Conservation (phyloP, 2,888 invertebrate species). For the Tenthredo distinguenda region DNA sequence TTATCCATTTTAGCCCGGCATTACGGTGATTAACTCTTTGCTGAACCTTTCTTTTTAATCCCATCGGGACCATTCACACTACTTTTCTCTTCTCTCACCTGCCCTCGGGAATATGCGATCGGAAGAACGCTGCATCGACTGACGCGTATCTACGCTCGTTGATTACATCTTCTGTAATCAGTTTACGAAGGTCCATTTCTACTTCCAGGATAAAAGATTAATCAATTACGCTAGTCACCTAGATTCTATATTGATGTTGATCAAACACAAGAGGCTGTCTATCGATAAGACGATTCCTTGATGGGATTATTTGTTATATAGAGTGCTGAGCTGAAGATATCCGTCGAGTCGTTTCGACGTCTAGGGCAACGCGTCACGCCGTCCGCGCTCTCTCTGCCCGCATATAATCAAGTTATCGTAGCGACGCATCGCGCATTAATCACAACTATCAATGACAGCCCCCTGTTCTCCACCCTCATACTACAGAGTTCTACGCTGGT, state of each 20-base stretch:
- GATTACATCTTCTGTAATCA: neutral
- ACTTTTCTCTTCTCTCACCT: slow-evolving; percentile 1
- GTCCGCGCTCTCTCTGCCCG: slow-evolving; percentile 57
- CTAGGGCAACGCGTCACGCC: neutral
- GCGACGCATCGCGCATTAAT: slow-evolving; percentile 71
- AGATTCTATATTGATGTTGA: neutral
- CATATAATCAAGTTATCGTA: slow-evolving; percentile 74
- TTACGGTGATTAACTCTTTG: slow-evolving; percentile 50
- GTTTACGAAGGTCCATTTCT: neutral
- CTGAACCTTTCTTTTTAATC: slow-evolving; percentile 47
- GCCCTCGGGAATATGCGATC: neutral
- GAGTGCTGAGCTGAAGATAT: neutral
- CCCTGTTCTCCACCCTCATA: slow-evolving; percentile 46
- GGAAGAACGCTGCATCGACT: neutral
- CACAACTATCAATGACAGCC: slow-evolving; percentile 76
- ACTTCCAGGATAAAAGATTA: neutral
- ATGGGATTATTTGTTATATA: slow-evolving; percentile 27
- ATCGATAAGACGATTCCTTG: slow-evolving; percentile 11
- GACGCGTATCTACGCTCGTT: neutral
- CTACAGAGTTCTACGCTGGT: slow-evolving; percentile 27
- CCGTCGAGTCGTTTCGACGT: slow-evolving; percentile 1
- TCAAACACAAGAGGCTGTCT: neutral
- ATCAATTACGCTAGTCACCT: neutral
- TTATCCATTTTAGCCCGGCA: slow-evolving; percentile 37
- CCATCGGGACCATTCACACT: slow-evolving; percentile 28